These are phyloP conservation scores for Semnornis frantzii DNA, from an alignment of 2,113 vertebrate genomes.

Conservation along the genomic window DNA sequence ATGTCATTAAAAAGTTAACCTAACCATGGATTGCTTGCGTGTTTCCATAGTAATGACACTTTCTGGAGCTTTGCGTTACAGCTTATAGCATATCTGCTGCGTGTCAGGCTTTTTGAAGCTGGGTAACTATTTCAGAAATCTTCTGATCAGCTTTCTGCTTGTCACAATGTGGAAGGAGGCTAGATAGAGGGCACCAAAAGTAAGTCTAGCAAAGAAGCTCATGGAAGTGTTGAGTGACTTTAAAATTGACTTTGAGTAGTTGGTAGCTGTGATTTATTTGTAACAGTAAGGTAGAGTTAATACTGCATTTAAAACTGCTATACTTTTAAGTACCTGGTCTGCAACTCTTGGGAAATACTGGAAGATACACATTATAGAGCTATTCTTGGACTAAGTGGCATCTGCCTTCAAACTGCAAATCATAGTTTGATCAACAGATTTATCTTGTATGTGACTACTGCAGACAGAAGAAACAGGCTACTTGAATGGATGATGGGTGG, in stretches of 20 bases:
- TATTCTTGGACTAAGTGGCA: neutral
- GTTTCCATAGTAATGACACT: constrained; percentile 50
- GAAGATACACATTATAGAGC: neutral
- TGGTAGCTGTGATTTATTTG: neutral
- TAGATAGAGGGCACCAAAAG: neutral
- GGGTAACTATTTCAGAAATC: neutral
- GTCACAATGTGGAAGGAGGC: neutral
- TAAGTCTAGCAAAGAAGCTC: neutral
- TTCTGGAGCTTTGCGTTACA: neutral
- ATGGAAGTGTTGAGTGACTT: neutral
- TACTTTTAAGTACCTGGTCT: neutral
- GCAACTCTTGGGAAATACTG: neutral
- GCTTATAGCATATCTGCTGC: neutral
- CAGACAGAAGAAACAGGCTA: neutral
- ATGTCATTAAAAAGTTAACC: constrained; percentile 5
- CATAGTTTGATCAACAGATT: constrained; percentile 1
- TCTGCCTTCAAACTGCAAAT: constrained; percentile 12
- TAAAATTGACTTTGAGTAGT: neutral
- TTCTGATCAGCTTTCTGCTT: constrained; percentile 23
- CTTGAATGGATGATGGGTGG: neutral
- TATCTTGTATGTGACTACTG: neutral
- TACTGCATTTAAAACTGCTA: neutral
- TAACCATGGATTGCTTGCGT: neutral
- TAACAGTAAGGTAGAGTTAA: neutral
- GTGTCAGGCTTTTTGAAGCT: neutral